Conservation (phyloP, 2,888 invertebrate genomes). For the Cheilosia soror region DNA sequence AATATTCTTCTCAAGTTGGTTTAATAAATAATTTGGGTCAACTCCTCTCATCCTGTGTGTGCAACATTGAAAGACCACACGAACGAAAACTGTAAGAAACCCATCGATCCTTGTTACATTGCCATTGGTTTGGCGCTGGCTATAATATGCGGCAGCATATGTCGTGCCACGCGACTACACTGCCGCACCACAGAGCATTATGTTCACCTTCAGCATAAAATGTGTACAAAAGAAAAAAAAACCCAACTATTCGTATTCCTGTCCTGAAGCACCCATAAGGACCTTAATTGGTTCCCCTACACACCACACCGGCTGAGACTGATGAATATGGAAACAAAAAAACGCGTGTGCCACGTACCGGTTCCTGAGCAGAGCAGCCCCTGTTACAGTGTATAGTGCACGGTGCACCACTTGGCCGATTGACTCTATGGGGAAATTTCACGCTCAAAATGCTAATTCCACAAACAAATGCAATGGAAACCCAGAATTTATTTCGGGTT, state of each 20-base stretch:
- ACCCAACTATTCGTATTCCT: constrained; percentile 46
- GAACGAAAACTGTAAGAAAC: constrained; percentile 1
- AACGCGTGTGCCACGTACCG: constrained; percentile 69
- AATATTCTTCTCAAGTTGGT: constrained; percentile 27
- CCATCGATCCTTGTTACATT: constrained; percentile 66
- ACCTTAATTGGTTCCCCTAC: constrained; percentile 68
- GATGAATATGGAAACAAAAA: constrained; percentile 57
- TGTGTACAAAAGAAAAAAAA: constrained; percentile 30
- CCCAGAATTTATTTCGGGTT: constrained; percentile 45
- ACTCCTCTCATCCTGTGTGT: constrained; percentile 45
- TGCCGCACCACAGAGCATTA: constrained; percentile 32
- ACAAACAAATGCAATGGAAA: constrained; percentile 49
- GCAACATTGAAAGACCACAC: constrained; percentile 49
- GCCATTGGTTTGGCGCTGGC: constrained; percentile 25
- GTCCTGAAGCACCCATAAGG: constrained; percentile 67
- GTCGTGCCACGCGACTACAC: constrained; percentile 70
- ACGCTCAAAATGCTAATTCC: constrained; percentile 70
- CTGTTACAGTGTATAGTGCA: background rate
- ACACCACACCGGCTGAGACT: constrained; percentile 47
- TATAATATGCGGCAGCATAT: constrained; percentile 56
- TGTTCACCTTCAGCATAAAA: constrained; percentile 41
- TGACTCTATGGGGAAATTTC: constrained; percentile 69
- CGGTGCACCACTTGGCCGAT: constrained; percentile 55
- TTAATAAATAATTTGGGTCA: constrained; percentile 73
- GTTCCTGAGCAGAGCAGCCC: background rate